A percentile compares a stretch with the other conserved stretches of the same genome.
Conservation (phyloP, 2,113 vertebrate genomes). For the Cygnus atratus region DNA sequence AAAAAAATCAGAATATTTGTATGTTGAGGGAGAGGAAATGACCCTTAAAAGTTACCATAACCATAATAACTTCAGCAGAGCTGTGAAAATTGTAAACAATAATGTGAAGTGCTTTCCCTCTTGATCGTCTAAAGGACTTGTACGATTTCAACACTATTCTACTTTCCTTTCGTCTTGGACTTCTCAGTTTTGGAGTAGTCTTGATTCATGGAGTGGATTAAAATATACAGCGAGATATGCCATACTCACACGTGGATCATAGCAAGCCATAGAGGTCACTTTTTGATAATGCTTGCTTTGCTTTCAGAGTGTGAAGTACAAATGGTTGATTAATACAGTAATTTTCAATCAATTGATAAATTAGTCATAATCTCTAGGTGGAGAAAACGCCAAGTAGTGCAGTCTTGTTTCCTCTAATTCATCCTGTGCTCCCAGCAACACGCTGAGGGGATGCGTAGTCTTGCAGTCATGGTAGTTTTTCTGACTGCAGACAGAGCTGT, state of each 20-base stretch:
- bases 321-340: neutral
- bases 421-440: neutral
- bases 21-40: neutral
- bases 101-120: neutral
- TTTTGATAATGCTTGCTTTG: neutral
- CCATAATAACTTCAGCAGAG: neutral
- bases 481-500: neutral
- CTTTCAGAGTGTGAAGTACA: neutral
- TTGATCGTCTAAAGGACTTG: neutral
- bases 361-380: neutral
- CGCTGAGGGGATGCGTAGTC: neutral
- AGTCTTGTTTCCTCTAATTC: neutral
- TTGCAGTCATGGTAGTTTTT: neutral
- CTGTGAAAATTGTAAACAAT: neutral
- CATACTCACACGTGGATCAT: neutral
- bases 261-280: neutral
- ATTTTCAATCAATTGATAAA: neutral
- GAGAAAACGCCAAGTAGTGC: neutral
- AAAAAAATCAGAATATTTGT: neutral
- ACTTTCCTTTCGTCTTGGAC: neutral
- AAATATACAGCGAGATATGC: neutral
- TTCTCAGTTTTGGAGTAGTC: neutral
- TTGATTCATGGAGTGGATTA: neutral
- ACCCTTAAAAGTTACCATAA: neutral
- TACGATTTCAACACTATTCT: neutral